Evolutionary conservation across 2,113 vertebrate species (phyloP), one percentile per base, ranked within the genome.

Genomic region (Zeus faber): DNA sequence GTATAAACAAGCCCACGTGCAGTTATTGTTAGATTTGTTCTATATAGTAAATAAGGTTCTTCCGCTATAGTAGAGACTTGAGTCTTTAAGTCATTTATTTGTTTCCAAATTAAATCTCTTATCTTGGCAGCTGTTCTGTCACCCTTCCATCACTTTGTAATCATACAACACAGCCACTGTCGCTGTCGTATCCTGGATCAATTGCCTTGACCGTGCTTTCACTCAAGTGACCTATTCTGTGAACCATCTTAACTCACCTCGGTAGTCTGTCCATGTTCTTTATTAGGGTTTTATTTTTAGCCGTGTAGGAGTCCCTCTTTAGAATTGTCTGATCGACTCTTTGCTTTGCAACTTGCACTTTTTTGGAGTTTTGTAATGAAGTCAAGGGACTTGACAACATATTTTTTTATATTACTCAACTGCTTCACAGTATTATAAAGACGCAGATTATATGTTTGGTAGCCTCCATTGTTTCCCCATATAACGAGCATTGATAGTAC

Each of bases 201-300:
- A 63, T 48, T 57, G 14, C 58, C 67, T 67, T 68, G 58, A 68
- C 49, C 29, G 14, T 24, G 9, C 31, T 62, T 65, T 53, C 49
- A 16, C 58, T 56, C 1, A 71, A 56, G 65, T 49, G 58, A 48
- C 67, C 17, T 77, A 70, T 69, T 65, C 22, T 58, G 1, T 26
- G 18, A 48, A 7, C 31, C 45, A 37, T 37, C n/a, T 41, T 16
- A 16, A 41, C 39, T n/a, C 39, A 41, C 39, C 6, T 18, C 16
- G 2, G 26, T 9, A 29, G n/a, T n/a, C n/a, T n/a, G n/a, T n/a
- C n/a, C n/a, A n/a, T n/a, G n/a, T n/a, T n/a, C n/a, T n/a, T n/a
- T n/a, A n/a, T n/a, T n/a, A n/a, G n/a, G n/a, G n/a, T n/a, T n/a
- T n/a, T n/a, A n/a, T n/a, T n/a, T n/a, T n/a, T n/a, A n/a, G n/a